Percentiles rank a stretch among this genome's conserved stretches.
Conservation (phyloP, 2,797 vertebrate genomes). For the Intellagama lesueurii region DNA sequence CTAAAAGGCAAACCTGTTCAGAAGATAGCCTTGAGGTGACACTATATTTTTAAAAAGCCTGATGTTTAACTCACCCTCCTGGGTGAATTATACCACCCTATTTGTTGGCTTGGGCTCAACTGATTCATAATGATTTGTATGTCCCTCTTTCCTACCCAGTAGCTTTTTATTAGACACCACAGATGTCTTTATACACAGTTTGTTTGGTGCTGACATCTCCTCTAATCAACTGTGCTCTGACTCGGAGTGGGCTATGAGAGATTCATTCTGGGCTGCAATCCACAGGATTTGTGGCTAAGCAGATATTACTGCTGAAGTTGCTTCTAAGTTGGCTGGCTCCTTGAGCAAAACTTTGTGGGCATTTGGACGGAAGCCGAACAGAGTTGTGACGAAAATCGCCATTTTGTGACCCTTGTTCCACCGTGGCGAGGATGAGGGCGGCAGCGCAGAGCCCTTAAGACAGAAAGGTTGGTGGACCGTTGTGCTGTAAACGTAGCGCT, state of each 20-base stretch:
- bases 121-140: slow-evolving; percentile 78
- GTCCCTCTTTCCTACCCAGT: slow-evolving; percentile 67
- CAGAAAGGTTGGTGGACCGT: too few relatives aligned
- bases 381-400: not conserved
- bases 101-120: slow-evolving; percentile 73
- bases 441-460: too few relatives aligned
- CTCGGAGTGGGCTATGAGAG: not conserved
- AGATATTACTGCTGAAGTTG: not conserved
- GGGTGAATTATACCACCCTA: slow-evolving; percentile 58
- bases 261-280: slow-evolving; percentile 21
- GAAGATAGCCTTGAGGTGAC: slow-evolving; percentile 11
- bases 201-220: slow-evolving; percentile 45
- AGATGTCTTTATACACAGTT: slow-evolving; percentile 72
- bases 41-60: slow-evolving; percentile 42
- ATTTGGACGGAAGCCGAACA: not conserved
- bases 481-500: not conserved
- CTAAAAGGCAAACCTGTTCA: not conserved
- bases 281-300: not conserved
- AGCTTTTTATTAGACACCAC: slow-evolving; percentile 76
- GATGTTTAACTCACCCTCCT: slow-evolving; percentile 44
- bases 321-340: not conserved
- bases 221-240: slow-evolving; percentile 30
- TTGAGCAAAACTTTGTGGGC: not conserved
- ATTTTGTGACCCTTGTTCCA: too few relatives aligned
- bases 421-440: too few relatives aligned